Evolutionary conservation across 2,888 invertebrate species (phyloP).

Genomic region (Eupithecia abbreviata): DNA sequence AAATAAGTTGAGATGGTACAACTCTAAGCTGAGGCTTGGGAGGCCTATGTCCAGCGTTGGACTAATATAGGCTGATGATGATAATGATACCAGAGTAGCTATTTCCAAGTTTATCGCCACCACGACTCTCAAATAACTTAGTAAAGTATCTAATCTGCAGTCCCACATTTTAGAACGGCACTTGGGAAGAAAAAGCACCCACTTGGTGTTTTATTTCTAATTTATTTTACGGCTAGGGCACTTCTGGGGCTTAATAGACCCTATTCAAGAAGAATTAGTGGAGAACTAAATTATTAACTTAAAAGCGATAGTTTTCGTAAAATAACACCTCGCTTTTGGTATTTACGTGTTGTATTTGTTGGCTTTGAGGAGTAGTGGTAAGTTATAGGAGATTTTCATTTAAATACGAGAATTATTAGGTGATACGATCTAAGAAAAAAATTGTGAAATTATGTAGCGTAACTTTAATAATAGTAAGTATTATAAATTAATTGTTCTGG

Average conservation of each 20-base stretch:
- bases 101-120: neutral
- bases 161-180: constrained; percentile 9
- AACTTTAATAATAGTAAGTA: too few relatives aligned
- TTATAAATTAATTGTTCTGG: too few relatives aligned
- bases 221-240: constrained; percentile 13
- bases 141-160: constrained; percentile 7
- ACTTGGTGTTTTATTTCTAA: constrained; percentile 21
- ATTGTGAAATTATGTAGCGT: too few relatives aligned
- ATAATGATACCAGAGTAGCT: neutral
- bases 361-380: neutral
- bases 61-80: too few relatives aligned
- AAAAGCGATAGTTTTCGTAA: neutral
- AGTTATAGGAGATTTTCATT: neutral
- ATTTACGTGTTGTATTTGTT: neutral
- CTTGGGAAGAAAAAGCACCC: constrained; percentile 11
- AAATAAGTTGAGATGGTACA: too few relatives aligned
- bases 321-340: neutral
- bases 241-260: neutral
- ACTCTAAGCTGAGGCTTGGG: too few relatives aligned
- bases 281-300: neutral
- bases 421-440: neutral
- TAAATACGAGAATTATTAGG: too few relatives aligned
- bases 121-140: constrained; percentile 8
- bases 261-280: constrained; percentile 1
- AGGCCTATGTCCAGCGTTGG: too few relatives aligned